A percentile compares a stretch with the other conserved stretches of the same genome.
phyloP scores from a whole-genome alignment of 1,140 invertebrate genomes.

The Cardiocondyla obscurior region DNA sequence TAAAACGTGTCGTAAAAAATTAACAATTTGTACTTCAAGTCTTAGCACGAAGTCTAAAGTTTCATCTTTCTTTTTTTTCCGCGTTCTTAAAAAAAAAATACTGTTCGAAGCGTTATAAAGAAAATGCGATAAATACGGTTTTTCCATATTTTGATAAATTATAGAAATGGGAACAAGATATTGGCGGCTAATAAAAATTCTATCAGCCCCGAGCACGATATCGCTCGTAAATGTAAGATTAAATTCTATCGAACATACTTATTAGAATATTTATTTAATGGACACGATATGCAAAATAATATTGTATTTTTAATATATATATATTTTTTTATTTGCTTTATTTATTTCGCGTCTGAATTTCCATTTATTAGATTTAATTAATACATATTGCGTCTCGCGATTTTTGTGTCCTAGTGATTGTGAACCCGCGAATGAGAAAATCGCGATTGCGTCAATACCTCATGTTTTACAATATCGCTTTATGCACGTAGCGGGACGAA shows the following conservation, averaged over 20 bases:
- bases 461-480: neutral
- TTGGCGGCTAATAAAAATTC: neutral
- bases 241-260: conserved; percentile 8
- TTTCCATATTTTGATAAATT: conserved; percentile 22
- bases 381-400: neutral
- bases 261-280: neutral
- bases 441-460: neutral
- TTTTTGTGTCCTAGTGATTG: neutral
- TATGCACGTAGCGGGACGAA: neutral
- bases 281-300: neutral
- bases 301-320: neutral
- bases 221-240: neutral
- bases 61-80: neutral
- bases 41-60: neutral
- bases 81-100: neutral
- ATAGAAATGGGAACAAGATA: neutral
- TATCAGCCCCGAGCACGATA: neutral
- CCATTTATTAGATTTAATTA: neutral
- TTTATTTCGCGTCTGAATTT: neutral
- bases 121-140: conserved; percentile 8
- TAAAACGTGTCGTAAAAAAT: neutral
- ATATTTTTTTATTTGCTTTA: neutral
- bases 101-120: neutral
- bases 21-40: conserved; percentile 17
- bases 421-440: neutral